A percentile compares a stretch with the other conserved stretches of the same genome.
Evolutionary conservation across 2,797 vertebrate species (phyloP).

Genomic region (Enteromius paludinosus): DNA sequence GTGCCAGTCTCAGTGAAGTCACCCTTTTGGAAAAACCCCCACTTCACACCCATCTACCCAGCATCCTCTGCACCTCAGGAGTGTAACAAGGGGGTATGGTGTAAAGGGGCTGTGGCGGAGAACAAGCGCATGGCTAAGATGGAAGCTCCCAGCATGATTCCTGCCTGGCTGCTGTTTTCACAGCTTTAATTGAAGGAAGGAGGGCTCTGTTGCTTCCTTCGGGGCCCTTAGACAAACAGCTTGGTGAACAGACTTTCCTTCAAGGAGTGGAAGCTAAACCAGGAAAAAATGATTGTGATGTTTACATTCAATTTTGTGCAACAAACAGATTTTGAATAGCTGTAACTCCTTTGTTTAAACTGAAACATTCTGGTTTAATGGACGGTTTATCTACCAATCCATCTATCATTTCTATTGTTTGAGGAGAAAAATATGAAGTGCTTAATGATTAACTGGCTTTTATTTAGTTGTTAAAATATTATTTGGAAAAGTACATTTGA

Average conservation of each 20-base stretch:
- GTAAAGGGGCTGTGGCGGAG: conserved; percentile 3
- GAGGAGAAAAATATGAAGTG: neutral
- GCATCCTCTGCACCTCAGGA: conserved; percentile 51
- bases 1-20: conserved; percentile 58
- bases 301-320: conserved; percentile 19
- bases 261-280: conserved; percentile 22
- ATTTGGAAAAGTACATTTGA: neutral
- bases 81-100: conserved; percentile 12
- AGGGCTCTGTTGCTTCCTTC: conserved; percentile 44
- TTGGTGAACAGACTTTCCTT: conserved; percentile 21
- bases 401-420: neutral
- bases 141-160: conserved; percentile 49
- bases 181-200: conserved; percentile 57
- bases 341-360: neutral
- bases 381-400: neutral
- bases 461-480: neutral
- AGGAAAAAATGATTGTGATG: conserved; percentile 8
- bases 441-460: neutral
- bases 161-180: conserved; percentile 51
- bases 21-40: conserved; percentile 63
- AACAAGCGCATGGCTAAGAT: conserved; percentile 41
- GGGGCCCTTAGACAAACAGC: conserved; percentile 36
- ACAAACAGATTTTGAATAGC: conserved; percentile 12
- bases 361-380: neutral
- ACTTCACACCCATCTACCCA: conserved; percentile 45